A percentile compares a stretch with the other conserved stretches of the same genome.
phyloP scores from a whole-genome alignment of 2,113 vertebrate species.

The Gallinago undulata region DNA sequence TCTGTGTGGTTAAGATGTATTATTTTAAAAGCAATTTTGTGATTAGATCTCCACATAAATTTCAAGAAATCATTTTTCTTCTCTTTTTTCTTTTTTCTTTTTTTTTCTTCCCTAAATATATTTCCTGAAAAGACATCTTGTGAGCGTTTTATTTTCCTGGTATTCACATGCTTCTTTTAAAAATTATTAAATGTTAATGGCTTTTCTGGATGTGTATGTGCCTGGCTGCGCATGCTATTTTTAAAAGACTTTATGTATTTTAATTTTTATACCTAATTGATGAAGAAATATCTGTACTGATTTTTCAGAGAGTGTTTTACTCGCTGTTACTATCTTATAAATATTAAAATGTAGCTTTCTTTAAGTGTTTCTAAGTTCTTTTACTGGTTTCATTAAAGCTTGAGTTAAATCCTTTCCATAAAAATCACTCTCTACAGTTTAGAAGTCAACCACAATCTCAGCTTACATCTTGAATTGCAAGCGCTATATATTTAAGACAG shows the following conservation, averaged over 20 bases:
- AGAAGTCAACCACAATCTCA: neutral
- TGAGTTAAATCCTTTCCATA: neutral
- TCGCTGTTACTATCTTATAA: neutral
- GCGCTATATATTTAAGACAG: neutral
- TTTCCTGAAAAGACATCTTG: neutral
- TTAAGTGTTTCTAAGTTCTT: neutral
- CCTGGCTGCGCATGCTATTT: neutral
- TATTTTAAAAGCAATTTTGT: neutral
- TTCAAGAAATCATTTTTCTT: neutral
- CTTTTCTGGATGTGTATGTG: neutral
- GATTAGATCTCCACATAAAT: neutral
- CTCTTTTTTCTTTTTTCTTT: neutral
- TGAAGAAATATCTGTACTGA: fast-evolving
- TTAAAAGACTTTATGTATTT: neutral
- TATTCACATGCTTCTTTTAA: neutral
- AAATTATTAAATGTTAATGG: neutral
- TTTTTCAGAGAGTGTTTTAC: neutral
- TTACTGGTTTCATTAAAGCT: neutral
- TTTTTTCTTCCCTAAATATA: neutral
- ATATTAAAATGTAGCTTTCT: neutral
- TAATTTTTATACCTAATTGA: neutral
- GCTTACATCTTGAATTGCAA: neutral
- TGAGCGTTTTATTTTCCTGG: neutral
- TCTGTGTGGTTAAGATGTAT: neutral
- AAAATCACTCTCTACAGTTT: neutral